Conservation (phyloP, 2,888 invertebrate genomes). For the Parelbella ahira region DNA sequence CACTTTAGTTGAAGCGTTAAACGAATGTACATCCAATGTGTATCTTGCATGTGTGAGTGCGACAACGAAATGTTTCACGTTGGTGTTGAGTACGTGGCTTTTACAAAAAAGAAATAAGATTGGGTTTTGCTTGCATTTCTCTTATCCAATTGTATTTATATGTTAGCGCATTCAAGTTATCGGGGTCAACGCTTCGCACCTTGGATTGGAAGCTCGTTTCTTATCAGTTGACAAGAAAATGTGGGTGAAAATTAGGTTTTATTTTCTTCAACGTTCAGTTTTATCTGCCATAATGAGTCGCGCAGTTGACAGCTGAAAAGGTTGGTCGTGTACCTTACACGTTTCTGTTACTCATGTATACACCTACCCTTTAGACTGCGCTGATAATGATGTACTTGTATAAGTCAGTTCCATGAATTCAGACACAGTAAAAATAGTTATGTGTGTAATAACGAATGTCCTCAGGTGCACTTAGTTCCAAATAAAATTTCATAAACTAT, state of each 20-base stretch:
- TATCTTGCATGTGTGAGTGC: constrained; percentile 8
- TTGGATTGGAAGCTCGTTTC: constrained; percentile 56
- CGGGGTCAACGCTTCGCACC: constrained; percentile 72
- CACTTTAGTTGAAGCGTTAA: not conserved
- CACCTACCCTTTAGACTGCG: too few species aligned
- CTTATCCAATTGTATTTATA: constrained; percentile 3
- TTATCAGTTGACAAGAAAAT: constrained; percentile 68
- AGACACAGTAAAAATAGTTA: too few species aligned
- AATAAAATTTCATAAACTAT: too few species aligned
- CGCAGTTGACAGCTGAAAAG: constrained; percentile 7
- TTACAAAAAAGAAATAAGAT: constrained; percentile 29
- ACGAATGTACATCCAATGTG: not conserved
- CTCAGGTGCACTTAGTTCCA: too few species aligned
- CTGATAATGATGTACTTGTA: too few species aligned
- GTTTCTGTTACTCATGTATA: too few species aligned
- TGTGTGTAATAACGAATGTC: too few species aligned
- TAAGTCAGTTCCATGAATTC: too few species aligned
- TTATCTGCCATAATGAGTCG: constrained; percentile 6
- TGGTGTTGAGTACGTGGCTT: constrained; percentile 12
- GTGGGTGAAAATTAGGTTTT: constrained; percentile 45
- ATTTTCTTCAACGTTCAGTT: constrained; percentile 6
- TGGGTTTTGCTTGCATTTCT: constrained; percentile 27
- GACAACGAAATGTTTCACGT: too few species aligned
- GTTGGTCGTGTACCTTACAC: too few species aligned
- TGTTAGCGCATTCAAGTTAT: constrained; percentile 36